These are phyloP conservation scores for Theocolax elegans DNA, from an alignment of 1,140 invertebrate species.

Conservation along the genomic window DNA sequence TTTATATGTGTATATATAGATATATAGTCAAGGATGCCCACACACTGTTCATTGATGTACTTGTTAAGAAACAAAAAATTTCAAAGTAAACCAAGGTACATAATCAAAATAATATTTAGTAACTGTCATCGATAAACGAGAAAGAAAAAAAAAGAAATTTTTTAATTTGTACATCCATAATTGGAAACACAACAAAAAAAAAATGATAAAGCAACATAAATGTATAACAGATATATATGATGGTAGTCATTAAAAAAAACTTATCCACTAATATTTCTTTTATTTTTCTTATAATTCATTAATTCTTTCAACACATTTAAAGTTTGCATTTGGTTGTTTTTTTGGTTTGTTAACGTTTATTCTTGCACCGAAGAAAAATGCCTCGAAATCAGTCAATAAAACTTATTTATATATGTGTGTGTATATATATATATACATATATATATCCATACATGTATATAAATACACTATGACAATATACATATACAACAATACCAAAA, in stretches of 20 bases:
- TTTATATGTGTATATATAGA: too few species aligned
- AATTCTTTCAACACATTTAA: slow-evolving; percentile 23
- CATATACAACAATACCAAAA: slow-evolving; percentile 16
- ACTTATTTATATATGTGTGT: slow-evolving; percentile 1
- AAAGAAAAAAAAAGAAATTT: too few species aligned
- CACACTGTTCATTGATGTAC: too few species aligned
- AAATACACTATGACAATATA: not conserved
- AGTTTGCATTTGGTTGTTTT: too few species aligned
- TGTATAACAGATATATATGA: not conserved
- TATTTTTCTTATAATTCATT: slow-evolving; percentile 29
- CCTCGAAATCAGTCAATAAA: slow-evolving; percentile 1
- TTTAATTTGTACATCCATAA: too few species aligned
- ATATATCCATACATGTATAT: too few species aligned
- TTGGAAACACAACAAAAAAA: not conserved
- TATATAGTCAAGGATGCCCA: too few species aligned
- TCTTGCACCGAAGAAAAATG: not conserved
- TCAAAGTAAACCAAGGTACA: too few species aligned
- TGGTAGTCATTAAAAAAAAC: slow-evolving; percentile 9
- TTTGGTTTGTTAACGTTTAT: slow-evolving; percentile 9
- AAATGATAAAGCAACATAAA: not conserved
- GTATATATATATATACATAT: too few species aligned
- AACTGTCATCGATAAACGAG: too few species aligned
- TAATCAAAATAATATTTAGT: too few species aligned
- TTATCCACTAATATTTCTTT: slow-evolving; percentile 3
- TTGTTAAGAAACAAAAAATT: too few species aligned